Base-by-base conservation (phyloP, 2,888 invertebrate genomes). In the Hirtodrosophila duncani region DNA sequence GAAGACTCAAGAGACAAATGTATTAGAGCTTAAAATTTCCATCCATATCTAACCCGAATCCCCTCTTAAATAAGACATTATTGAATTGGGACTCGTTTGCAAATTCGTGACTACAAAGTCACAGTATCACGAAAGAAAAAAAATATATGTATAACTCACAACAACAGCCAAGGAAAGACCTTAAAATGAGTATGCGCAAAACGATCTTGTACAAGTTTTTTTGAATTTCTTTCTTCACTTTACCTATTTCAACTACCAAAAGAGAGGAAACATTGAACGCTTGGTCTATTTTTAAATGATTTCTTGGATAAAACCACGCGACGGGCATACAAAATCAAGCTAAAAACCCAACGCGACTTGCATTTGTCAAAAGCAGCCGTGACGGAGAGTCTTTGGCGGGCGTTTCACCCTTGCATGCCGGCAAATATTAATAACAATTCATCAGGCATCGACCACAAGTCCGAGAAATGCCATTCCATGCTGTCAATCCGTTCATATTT, bases 201-300 rank as follows among this genome's bases (percentile, higher is more conserved):
- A 11, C 27, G 20, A 11, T 7, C 14, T 66, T 63, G 49, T 41
- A 50, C 45, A 66, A 66, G 34, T 60, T 44, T n/a, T n/a, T 21
- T 27, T 18, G 18, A 17, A 17, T n/a, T 11, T 6, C n/a, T 41
- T 30, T 41, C n/a, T n/a, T n/a, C n/a, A n/a, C n/a, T n/a, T n/a
- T n/a, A n/a, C n/a, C n/a, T n/a, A n/a, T n/a, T 41, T 41, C 23
- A 14, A 8, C 23, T 10, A 29, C 11, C 23, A 39, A 29, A 29
- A 17, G 17, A 3, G 14, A 10, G 29, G 39, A 21, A 30, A 64
- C 34, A 41, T 42, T 66, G 55, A 33, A 51, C 44, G 50, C 24
- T 50, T 57, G 60, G 51, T 63, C 56, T 56, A 66, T 50, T 60
- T 66, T 52, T 31, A 37, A 46, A 44, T 38, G 27, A 37, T 16